Base-by-base conservation (phyloP, 2,797 vertebrate genomes). In the Neomorphus geoffroyi region DNA sequence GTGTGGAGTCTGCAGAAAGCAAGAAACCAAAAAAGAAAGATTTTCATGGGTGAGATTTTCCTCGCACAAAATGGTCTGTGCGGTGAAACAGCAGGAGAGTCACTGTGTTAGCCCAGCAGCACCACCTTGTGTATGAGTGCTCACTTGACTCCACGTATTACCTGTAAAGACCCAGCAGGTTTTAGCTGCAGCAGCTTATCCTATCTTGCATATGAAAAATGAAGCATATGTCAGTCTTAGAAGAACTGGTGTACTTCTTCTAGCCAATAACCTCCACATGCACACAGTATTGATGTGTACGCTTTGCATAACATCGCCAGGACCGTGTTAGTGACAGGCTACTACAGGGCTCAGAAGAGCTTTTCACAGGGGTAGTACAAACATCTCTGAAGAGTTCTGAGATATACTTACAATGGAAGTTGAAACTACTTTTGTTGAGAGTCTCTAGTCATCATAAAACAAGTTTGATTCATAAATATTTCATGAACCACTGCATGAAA, bases 101-200 rank as follows among this genome's bases (percentile, higher is more conserved):
- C 19, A 5, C 37, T 64, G 82, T 17, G 35, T 32, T 50, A 83
- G 86, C 82, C 54, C 94, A 67, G 91, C 95, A 95, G 91, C 96
- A 95, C 95, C 96, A 95, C 78, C 96, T 90, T 67, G 94, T 95
- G 96, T 71, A 10, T 4, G 37, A n/a, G 50, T 15, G 43, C 22
- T 83, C 23, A 1, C 30, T 9, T 56, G 67, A 22, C 37, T 87
- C 41, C 7, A 4, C 2, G 5, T 10, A 3, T 69, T 51, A 22
- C n/a, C 74, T 65, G 27, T 4, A 26, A 46, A 51, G n/a, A 66
- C 16, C 13, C 5, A 6, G 19, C 51, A 71, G 30, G 22, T 24
- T 80, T 41, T 3, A 18, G 2, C 23, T 66, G 24, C 7, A 69
- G 72, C 9, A 43, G 28, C 7, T 9, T 26, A 8, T 58, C 32